These are phyloP conservation scores for Ariolimax columbianus DNA, from an alignment of 2,888 invertebrate genomes.

Conservation along the genomic window DNA sequence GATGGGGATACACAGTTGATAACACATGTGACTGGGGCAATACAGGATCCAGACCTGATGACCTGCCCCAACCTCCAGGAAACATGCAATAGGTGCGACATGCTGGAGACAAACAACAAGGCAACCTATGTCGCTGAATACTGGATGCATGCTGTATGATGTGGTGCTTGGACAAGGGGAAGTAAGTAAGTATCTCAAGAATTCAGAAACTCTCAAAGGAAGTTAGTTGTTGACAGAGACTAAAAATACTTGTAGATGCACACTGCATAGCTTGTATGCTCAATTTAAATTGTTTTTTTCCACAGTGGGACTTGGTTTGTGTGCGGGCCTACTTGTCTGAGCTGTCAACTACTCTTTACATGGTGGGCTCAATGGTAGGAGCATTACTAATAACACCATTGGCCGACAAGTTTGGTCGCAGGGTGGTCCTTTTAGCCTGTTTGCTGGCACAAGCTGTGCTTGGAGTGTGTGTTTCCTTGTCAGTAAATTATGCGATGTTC, in stretches of 20 bases:
- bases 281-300: neutral
- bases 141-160: too few species aligned
- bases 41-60: too few species aligned
- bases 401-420: constrained; percentile 70
- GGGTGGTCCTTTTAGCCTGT: constrained; percentile 60
- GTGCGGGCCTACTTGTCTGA: constrained; percentile 65
- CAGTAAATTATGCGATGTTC: constrained; percentile 62
- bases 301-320: constrained; percentile 74
- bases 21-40: too few species aligned
- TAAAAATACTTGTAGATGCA: neutral
- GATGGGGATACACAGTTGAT: too few species aligned
- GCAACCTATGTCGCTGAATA: too few species aligned
- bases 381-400: constrained; percentile 66
- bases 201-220: too few species aligned
- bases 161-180: too few species aligned
- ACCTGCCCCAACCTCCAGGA: too few species aligned
- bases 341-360: constrained; percentile 70
- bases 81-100: too few species aligned
- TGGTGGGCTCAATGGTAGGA: constrained; percentile 69
- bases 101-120: too few species aligned
- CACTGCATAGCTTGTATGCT: neutral
- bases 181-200: too few species aligned
- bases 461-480: constrained; percentile 63
- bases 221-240: too few species aligned
- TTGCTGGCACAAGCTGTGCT: constrained; percentile 65